Conservation (phyloP, 2,797 vertebrate species). For the Neomorphus geoffroyi region DNA sequence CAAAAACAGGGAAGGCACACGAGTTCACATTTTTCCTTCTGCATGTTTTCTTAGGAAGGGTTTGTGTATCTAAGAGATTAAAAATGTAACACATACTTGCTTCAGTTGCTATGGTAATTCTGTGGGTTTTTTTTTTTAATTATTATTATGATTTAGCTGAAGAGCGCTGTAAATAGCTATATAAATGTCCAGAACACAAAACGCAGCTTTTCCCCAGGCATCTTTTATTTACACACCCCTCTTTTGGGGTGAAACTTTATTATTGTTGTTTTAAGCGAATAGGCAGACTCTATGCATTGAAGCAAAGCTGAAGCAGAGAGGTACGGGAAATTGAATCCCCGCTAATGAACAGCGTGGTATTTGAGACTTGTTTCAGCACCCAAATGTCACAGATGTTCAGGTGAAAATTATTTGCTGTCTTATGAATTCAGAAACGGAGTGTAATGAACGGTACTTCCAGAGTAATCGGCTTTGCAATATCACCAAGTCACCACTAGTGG, state of each 20-base stretch:
- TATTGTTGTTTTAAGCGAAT: slow-evolving; percentile 57
- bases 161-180: slow-evolving; percentile 51
- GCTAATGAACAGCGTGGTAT: slow-evolving; percentile 56
- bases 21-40: slow-evolving; percentile 9
- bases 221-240: slow-evolving; percentile 55
- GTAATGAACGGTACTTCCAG: background rate
- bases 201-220: slow-evolving; percentile 36
- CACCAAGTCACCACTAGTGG: background rate
- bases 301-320: slow-evolving; percentile 52
- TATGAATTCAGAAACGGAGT: background rate
- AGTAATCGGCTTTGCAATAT: background rate
- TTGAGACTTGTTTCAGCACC: slow-evolving; percentile 23
- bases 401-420: slow-evolving; percentile 55
- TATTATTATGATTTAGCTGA: slow-evolving; percentile 55
- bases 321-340: slow-evolving; percentile 54
- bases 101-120: slow-evolving; percentile 65
- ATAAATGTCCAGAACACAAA: slow-evolving; percentile 60
- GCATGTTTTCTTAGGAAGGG: background rate
- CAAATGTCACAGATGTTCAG: slow-evolving; percentile 57
- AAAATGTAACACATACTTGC: slow-evolving; percentile 26
- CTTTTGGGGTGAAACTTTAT: slow-evolving; percentile 60
- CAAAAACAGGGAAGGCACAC: background rate
- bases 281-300: slow-evolving; percentile 38
- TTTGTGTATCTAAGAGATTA: slow-evolving; percentile 32
- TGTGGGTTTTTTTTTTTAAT: background rate